Evolutionary conservation across 1,140 invertebrate species (phyloP), one percentile per base, ranked within the genome.

Genomic region (Tetramorium alpestre): DNA sequence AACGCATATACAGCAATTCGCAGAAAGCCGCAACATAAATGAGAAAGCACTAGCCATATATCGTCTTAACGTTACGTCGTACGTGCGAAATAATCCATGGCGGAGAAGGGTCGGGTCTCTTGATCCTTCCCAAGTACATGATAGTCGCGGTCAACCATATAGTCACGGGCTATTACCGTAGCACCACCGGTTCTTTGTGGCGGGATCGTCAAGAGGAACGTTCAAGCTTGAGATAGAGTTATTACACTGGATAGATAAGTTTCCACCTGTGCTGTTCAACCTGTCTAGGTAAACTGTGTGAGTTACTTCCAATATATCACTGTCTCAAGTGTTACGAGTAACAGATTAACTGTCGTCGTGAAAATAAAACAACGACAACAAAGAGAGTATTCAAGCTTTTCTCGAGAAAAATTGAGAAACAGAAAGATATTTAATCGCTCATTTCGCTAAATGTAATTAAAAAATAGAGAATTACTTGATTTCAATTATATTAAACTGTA

Each of bases 101-200:
- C 54, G 8, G 22, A 54, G 25, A 38, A 64, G 38, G 47, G 49
- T 82, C 64, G 87, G 60, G n/a, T 41, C 85, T 33, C 58, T 87
- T 69, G 89, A 85, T 90, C 75, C 75, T 73, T 76, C 38, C 58
- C 22, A 33, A 64, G 76, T 54, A 41, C 58, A 60, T 44, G 89
- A 90, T 89, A 90, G 78, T 89, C 89, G 89, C 81, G 89, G 89
- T 87, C 72, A 78, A 87, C 67, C 78, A 64, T 90, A 80, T 65
- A 87, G 90, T 89, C 89, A 91, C 58, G 87, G 87, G 77, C 87
- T 88, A 88, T 92, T 92, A 90, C 77, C 77, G 87, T 88, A 88
- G 67, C 70, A 89, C 69, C 85, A 77, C 65, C 60, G 88, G 91
- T 86, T 89, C 90, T 87, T 82, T 80, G 81, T 81, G 88, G 88